These are phyloP conservation scores for Leuciscus waleckii DNA, from an alignment of 2,797 vertebrate species.

Conservation along the genomic window DNA sequence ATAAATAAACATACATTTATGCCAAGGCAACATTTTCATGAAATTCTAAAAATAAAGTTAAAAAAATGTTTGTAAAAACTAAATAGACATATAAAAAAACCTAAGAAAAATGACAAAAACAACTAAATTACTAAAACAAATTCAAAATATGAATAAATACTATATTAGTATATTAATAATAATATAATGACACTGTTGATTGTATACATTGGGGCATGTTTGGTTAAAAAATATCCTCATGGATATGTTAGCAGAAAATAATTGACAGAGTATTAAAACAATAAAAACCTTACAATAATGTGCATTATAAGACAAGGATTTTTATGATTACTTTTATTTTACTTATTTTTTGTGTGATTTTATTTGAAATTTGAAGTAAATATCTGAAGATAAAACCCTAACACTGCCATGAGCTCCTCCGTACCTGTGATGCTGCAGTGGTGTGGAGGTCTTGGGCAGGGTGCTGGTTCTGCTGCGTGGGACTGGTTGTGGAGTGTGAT, in stretches of 20 bases:
- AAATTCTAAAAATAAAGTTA: not conserved
- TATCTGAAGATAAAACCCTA: not conserved
- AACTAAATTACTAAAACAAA: not conserved
- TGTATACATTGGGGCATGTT: not conserved
- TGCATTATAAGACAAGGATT: not conserved
- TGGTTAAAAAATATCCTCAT: not conserved
- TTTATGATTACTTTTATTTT: not conserved
- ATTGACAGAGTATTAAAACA: not conserved
- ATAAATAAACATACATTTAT: not conserved
- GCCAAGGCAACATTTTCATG: not conserved
- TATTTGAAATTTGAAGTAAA: not conserved
- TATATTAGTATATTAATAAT: not conserved
- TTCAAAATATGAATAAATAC: not conserved
- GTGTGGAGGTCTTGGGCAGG: constrained; percentile 74
- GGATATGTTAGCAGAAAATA: not conserved
- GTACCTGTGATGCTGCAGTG: constrained; percentile 65
- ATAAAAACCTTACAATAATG: not conserved
- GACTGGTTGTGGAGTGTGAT: constrained; percentile 72
- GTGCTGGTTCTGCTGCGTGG: constrained; percentile 63
- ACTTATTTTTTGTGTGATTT: not conserved
- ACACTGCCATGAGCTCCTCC: not conserved
- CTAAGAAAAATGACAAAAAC: not conserved
- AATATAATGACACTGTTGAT: not conserved
- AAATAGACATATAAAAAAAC: not conserved
- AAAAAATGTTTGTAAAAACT: not conserved